Percentiles rank a stretch among this genome's conserved stretches.
Conservation (phyloP, 2,888 invertebrate genomes). For the Cephus runcator region DNA sequence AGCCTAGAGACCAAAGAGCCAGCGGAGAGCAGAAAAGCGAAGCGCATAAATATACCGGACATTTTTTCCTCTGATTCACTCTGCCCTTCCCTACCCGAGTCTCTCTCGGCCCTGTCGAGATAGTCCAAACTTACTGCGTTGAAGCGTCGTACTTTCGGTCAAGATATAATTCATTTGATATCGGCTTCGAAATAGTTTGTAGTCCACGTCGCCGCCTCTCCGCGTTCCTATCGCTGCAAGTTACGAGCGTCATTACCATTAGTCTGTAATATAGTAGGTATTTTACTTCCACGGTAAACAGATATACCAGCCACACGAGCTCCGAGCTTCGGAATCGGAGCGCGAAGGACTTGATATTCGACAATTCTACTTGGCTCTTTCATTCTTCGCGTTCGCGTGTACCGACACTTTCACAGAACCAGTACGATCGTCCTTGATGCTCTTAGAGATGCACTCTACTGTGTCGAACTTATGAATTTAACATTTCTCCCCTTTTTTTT, state of each 20-base stretch:
- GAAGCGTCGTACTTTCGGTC: not conserved
- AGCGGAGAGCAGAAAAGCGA: not conserved
- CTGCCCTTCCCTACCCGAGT: not conserved
- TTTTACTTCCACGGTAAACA: not conserved
- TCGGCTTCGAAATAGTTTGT: slow-evolving; percentile 12
- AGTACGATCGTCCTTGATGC: not conserved
- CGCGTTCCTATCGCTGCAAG: slow-evolving; percentile 46
- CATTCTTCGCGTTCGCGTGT: not conserved
- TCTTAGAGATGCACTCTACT: not conserved
- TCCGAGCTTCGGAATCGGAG: too few relatives aligned
- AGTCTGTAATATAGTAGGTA: slow-evolving; percentile 46
- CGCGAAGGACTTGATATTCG: not conserved
- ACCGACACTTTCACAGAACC: not conserved
- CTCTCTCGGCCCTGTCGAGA: not conserved
- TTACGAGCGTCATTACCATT: slow-evolving; percentile 57
- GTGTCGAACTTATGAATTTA: not conserved
- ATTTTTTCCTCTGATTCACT: slow-evolving; percentile 1
- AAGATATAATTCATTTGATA: slow-evolving; percentile 25
- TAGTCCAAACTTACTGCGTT: not conserved
- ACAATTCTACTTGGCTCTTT: not conserved
- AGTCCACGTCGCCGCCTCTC: slow-evolving; percentile 2
- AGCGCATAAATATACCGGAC: not conserved
- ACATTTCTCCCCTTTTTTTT: not conserved
- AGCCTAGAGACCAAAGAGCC: not conserved
- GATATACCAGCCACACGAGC: too few relatives aligned